Percentiles rank a stretch among this genome's conserved stretches.
Conservation (phyloP, 2,113 vertebrate genomes). For the Eclectus roratus region DNA sequence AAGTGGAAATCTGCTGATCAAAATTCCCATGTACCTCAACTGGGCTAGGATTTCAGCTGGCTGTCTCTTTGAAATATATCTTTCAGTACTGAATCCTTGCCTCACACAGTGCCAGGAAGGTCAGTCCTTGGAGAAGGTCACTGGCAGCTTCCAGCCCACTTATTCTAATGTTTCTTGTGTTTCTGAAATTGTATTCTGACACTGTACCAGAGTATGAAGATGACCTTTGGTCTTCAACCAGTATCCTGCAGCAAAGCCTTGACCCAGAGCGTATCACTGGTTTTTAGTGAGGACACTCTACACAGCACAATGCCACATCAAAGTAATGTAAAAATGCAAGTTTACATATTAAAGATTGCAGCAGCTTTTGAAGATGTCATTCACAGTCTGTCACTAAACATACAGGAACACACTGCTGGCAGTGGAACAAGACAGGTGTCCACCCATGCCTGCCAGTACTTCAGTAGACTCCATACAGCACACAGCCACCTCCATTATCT, state of each 20-base stretch:
- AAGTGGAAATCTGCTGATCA: constrained; percentile 45
- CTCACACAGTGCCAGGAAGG: background rate
- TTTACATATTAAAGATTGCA: background rate
- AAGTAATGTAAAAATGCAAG: background rate
- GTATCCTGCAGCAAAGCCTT: background rate
- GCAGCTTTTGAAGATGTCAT: background rate
- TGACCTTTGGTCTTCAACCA: background rate
- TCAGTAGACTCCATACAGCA: background rate
- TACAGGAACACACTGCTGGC: background rate
- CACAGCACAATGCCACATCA: background rate
- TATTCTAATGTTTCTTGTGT: background rate
- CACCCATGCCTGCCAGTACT: background rate
- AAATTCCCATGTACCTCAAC: background rate
- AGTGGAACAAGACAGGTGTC: background rate
- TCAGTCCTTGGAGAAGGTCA: constrained; percentile 25
- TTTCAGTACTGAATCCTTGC: background rate
- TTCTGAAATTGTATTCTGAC: background rate
- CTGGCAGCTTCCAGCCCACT: background rate
- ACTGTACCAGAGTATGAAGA: background rate
- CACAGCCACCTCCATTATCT: background rate
- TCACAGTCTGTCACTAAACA: background rate
- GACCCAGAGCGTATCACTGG: background rate
- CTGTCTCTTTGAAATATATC: constrained; percentile 1
- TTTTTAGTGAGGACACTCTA: background rate
- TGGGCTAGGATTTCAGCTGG: background rate